Base-by-base conservation (phyloP, 2,797 vertebrate species). In the Pangasius macronema region DNA sequence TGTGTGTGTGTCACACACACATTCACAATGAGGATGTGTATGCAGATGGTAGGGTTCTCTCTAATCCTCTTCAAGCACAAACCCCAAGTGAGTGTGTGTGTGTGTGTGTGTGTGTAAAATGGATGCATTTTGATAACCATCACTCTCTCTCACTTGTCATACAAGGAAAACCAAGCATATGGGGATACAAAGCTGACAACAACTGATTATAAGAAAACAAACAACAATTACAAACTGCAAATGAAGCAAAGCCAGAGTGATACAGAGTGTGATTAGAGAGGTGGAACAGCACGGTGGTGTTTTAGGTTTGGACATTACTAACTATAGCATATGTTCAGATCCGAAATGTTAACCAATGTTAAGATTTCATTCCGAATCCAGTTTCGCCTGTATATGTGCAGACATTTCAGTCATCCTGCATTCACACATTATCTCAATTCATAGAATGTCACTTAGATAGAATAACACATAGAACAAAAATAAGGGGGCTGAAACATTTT, bases 131-230 rank as follows among this genome's bases (percentile, higher is more conserved):
- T 79, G 76, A 79, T 55, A 79, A 57, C 51, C 49, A 33, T 33
- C 49, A 22, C 51, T 36, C 36, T 57, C 36, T 57, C 76, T 79
- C 30, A 79, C 76, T 79, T 55, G 76, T 79, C 51, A 33, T 79
- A 79, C 75, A 79, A 55, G 51, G 51, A 33, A 33, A 33, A 79
- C 73, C 24, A 76, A 76, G 11, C 51, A 79, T 8, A 55, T 10
- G 51, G 49, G 30, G 33, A 55, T 55, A 33, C 14, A 55, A 77
- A 77, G 22, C 51, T 76, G 46, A 76, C 46, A 27, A 75, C 20
- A 16, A 18, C 14, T 20, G 51, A 79, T 79, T 77, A 77, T 77
- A 36, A 55, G 76, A 55, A 79, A 57, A 79, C 76, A 79, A 79
- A 36, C 51, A 22, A 79, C 51, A 79, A 79, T 24, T 57, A 57